phyloP scores from a whole-genome alignment of 2,797 vertebrate species.

The Paramormyrops hopkinsi region DNA sequence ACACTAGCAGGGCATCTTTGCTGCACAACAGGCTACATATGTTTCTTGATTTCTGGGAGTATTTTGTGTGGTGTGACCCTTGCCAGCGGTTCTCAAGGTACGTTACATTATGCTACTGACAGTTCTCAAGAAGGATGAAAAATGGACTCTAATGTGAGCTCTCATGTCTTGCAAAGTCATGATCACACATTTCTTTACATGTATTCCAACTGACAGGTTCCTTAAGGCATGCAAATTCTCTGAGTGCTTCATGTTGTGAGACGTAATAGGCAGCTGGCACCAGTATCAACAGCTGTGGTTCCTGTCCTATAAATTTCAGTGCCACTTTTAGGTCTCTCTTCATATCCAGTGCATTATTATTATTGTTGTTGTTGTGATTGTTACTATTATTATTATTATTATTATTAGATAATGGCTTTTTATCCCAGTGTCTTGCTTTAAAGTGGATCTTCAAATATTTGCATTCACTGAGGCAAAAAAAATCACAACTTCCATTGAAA shows the following conservation, averaged over 20 bases:
- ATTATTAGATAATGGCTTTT: too few species aligned
- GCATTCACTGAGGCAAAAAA: too few species aligned
- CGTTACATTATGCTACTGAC: not conserved
- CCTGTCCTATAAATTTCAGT: constrained; percentile 8
- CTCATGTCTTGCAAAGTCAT: constrained; percentile 10
- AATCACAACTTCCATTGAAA: too few species aligned
- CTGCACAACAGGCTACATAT: not conserved
- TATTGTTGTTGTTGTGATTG: not conserved
- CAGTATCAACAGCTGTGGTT: not conserved
- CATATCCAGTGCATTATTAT: not conserved
- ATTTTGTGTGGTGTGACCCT: not conserved
- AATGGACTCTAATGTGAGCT: not conserved
- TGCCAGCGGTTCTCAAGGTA: not conserved
- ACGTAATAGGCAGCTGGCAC: constrained; percentile 3
- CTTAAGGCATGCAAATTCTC: not conserved
- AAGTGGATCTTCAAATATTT: too few species aligned
- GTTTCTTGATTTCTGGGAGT: not conserved
- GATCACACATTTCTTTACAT: constrained; percentile 3
- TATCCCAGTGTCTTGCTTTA: too few species aligned
- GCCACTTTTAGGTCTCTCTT: not conserved
- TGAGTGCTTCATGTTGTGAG: not conserved
- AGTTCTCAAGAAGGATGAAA: constrained; percentile 1
- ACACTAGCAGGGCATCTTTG: not conserved
- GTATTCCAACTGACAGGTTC: constrained; percentile 4
- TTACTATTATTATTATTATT: too few species aligned